phyloP scores from a whole-genome alignment of 2,113 vertebrate genomes.

The Ptilonorhynchus violaceus region DNA sequence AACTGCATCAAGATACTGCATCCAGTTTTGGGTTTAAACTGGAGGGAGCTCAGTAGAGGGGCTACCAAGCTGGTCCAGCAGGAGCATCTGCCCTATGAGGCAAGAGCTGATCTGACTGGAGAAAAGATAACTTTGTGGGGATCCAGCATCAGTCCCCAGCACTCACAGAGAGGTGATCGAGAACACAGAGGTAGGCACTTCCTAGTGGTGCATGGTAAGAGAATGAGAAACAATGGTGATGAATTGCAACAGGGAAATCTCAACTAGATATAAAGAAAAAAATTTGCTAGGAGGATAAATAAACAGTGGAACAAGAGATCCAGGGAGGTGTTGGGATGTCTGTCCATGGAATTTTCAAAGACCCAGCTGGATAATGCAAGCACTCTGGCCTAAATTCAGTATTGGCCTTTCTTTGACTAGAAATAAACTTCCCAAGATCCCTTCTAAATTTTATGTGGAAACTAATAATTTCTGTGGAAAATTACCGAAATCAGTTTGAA shows the following conservation, averaged over 20 bases:
- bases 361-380: background rate
- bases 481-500: background rate
- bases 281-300: background rate
- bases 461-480: background rate
- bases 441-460: background rate
- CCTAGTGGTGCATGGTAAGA: background rate
- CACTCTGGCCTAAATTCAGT: background rate
- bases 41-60: background rate
- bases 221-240: background rate
- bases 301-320: background rate
- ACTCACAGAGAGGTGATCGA: fast-evolving
- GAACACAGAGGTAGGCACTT: background rate
- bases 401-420: background rate
- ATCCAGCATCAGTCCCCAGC: background rate
- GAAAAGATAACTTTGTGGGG: background rate
- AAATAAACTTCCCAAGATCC: background rate
- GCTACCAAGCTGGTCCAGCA: background rate
- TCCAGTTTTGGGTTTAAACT: background rate
- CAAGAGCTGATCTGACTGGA: background rate
- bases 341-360: background rate
- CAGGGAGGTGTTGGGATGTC: background rate
- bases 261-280: background rate
- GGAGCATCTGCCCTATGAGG: background rate
- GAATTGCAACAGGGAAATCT: background rate
- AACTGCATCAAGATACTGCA: fast-evolving